Evolutionary conservation across 2,888 invertebrate genomes (phyloP), one percentile per base, ranked within the genome.

Genomic region (Apodemia mormo): DNA sequence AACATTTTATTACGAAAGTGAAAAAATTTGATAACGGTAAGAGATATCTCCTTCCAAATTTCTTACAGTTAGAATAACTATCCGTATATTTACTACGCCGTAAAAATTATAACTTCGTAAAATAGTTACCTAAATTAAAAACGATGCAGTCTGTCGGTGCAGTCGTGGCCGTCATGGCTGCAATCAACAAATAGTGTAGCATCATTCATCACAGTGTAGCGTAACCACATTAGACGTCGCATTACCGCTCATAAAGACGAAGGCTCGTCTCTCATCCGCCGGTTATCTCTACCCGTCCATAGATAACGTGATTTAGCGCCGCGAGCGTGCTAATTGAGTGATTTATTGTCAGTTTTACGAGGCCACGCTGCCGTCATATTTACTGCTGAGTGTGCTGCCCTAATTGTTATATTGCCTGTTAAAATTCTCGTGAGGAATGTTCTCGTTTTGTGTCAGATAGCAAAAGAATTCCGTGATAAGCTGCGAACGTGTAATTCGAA

Each of bases 321-420:
- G 72, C 76, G 71, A 75, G 72, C 70, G 72, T 74, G 71, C 75
- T 75, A 76, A 75, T 77, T 75, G 72, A 73, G 71, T 73, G 73
- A 77, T 75, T 73, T 76, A 77, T 72, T 68, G 70, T 65, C 66
- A 33, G 65, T 43, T 71, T 66, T 54, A 70, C 69, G 71, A 70
- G 66, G 30, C 49, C 6, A 52, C 43, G 12, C 43, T 30, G 56
- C 52, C 43, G 45, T 52, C 52, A 54, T 56, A 54, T 71, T 71
- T 70, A 71, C 71, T 71, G 71, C 73, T 37, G 37, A 2, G 37
- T 6, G 37, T 37, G 37, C 40, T 61, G 68, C 61, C 61, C 61
- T 61, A 61, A 61, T 33, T 61, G 30, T 33, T 30, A 29, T 30
- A n/a, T n/a, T 2, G 29, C 5, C 3, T 10, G 61, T 33, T 33